phyloP scores from a whole-genome alignment of 2,888 invertebrate species.

The Biston betularia region DNA sequence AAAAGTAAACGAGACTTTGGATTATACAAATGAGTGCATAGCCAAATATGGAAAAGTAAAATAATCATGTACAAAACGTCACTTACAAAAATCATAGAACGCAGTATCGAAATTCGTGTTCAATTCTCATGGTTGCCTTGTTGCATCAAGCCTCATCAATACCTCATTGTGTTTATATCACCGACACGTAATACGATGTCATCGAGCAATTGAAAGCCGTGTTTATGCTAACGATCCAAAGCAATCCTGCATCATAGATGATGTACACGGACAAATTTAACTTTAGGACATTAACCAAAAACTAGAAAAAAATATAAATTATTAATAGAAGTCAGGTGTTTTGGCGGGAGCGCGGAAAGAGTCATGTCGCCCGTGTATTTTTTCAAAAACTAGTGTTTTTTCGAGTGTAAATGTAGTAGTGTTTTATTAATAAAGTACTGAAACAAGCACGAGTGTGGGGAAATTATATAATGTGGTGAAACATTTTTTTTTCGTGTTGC shows the following conservation, averaged over 20 bases:
- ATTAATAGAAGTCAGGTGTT: too few species aligned
- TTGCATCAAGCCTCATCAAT: constrained; percentile 5
- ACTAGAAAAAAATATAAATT: background rate
- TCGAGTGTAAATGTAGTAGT: too few species aligned
- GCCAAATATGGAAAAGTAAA: too few species aligned
- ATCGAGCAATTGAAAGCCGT: constrained; percentile 11
- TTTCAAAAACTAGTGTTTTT: too few species aligned
- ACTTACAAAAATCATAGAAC: too few species aligned
- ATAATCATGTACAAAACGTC: too few species aligned
- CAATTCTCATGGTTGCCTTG: constrained; percentile 1
- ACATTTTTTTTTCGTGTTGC: too few species aligned
- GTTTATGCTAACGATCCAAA: constrained; percentile 10
- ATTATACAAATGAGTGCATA: too few species aligned
- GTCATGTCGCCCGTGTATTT: background rate
- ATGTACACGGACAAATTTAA: background rate
- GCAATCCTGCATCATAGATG: constrained; percentile 11
- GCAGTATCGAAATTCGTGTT: background rate
- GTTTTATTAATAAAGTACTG: too few species aligned
- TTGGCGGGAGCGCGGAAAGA: background rate
- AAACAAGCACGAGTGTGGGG: too few species aligned
- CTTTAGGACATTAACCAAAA: background rate
- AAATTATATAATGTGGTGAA: too few species aligned
- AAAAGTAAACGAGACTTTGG: too few species aligned
- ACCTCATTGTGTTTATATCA: constrained; percentile 9
- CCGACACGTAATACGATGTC: constrained; percentile 10